phyloP scores from a whole-genome alignment of 2,888 invertebrate genomes.

The Monoplex corrugatus region DNA sequence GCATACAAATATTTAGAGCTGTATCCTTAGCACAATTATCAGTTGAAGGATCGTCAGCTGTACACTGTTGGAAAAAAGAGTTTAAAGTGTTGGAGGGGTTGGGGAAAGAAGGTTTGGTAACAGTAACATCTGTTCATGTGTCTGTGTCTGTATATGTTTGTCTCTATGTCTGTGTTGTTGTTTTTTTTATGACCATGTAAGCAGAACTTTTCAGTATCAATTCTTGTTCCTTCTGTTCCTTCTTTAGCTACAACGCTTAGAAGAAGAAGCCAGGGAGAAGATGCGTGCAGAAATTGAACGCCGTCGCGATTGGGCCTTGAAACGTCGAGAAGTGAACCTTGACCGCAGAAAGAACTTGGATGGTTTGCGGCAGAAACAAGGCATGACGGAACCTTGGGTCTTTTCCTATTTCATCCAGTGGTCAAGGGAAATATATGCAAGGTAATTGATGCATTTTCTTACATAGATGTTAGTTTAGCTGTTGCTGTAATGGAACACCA shows the following conservation, averaged over 20 bases:
- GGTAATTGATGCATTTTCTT: conserved; percentile 63
- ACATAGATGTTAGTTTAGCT: too few species aligned
- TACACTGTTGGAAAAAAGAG: too few species aligned
- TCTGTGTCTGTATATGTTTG: neutral
- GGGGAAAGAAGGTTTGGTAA: too few species aligned
- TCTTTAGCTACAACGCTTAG: conserved; percentile 67
- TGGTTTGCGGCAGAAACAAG: conserved; percentile 71
- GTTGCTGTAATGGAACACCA: neutral
- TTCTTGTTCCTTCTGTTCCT: neutral
- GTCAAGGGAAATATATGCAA: conserved; percentile 76
- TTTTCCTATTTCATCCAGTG: conserved; percentile 78
- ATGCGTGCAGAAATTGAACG: conserved; percentile 71
- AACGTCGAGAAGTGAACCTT: conserved; percentile 73
- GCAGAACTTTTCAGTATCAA: neutral
- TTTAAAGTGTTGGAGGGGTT: too few species aligned
- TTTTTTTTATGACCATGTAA: neutral
- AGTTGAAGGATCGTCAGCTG: too few species aligned
- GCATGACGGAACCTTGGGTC: conserved; percentile 76
- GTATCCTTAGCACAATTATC: too few species aligned
- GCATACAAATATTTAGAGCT: too few species aligned
- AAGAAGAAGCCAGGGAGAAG: conserved; percentile 69
- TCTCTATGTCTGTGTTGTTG: neutral
- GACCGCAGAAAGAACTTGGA: conserved; percentile 70
- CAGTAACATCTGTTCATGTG: neutral
- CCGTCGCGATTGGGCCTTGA: conserved; percentile 64